Evolutionary conservation across 2,797 vertebrate species (phyloP).

Genomic region (Pagetopsis macropterus): DNA sequence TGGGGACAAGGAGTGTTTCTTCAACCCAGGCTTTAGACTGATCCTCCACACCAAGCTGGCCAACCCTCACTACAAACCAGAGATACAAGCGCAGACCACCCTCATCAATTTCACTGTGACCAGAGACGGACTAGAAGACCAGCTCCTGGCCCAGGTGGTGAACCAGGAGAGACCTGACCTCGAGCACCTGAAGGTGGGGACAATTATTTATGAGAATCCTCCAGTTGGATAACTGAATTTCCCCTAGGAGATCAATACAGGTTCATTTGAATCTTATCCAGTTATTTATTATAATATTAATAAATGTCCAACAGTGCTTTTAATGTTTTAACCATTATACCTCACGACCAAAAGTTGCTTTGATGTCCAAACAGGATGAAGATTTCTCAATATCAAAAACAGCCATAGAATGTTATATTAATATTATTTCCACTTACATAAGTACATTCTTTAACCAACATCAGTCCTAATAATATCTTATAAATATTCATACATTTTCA

Average conservation of each 20-base stretch:
- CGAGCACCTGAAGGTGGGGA: constrained; percentile 79
- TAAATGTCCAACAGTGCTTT: neutral
- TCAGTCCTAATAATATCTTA: no score
- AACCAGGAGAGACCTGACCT: constrained; percentile 83
- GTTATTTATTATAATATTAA: no score
- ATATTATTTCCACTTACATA: no score
- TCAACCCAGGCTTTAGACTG: constrained; percentile 82
- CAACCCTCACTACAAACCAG: constrained; percentile 82
- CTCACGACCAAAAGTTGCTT: no score
- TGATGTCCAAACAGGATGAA: no score
- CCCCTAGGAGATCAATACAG: neutral
- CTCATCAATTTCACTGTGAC: constrained; percentile 84
- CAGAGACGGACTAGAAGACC: constrained; percentile 80
- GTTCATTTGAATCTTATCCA: no score
- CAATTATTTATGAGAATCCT: neutral
- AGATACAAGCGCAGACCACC: constrained; percentile 85
- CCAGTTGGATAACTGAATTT: neutral
- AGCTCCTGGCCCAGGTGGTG: constrained; percentile 84
- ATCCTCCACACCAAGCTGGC: constrained; percentile 86
- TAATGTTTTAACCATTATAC: neutral
- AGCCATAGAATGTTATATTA: no score
- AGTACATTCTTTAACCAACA: no score
- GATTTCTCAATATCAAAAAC: no score
- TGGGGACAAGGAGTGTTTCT: constrained; percentile 83
- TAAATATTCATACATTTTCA: no score